phyloP scores from a whole-genome alignment of 2,888 invertebrate genomes.

The Melanophora roralis region DNA sequence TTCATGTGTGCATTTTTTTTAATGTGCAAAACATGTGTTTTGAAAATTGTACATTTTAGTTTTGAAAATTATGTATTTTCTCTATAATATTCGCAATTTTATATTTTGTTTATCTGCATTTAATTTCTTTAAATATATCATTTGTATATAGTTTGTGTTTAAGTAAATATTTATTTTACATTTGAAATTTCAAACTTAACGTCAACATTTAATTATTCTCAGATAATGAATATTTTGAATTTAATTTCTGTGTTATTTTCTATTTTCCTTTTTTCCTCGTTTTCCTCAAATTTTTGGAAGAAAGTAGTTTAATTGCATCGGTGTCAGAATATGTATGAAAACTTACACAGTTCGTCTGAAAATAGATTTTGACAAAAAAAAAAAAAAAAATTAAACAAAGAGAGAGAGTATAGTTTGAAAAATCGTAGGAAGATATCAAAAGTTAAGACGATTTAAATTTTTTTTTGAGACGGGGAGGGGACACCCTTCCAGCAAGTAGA shows the following conservation, averaged over 20 bases:
- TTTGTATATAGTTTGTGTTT: too few relatives aligned
- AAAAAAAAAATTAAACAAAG: too few relatives aligned
- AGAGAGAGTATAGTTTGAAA: too few relatives aligned
- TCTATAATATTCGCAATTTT: background rate
- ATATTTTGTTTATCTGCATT: constrained; percentile 22
- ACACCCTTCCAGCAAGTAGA: too few relatives aligned
- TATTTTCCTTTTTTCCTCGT: background rate
- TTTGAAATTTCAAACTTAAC: constrained; percentile 45
- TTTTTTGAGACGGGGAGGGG: too few relatives aligned
- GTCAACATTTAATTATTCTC: constrained; percentile 47
- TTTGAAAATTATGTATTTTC: background rate
- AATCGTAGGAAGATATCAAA: too few relatives aligned
- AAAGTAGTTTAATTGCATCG: too few relatives aligned
- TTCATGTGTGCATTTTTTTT: background rate
- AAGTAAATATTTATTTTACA: background rate
- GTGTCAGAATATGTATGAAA: background rate
- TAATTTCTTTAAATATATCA: constrained; percentile 29
- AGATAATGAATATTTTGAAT: constrained; percentile 34
- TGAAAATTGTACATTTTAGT: constrained; percentile 13
- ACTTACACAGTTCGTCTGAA: too few relatives aligned
- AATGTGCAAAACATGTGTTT: constrained; percentile 36
- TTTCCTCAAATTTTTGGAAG: too few relatives aligned
- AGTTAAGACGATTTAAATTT: too few relatives aligned
- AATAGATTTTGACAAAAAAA: too few relatives aligned
- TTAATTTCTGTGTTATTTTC: background rate